These are phyloP conservation scores for Rhadina sibilatrix DNA, from an alignment of 2,113 vertebrate species.

Conservation along the genomic window DNA sequence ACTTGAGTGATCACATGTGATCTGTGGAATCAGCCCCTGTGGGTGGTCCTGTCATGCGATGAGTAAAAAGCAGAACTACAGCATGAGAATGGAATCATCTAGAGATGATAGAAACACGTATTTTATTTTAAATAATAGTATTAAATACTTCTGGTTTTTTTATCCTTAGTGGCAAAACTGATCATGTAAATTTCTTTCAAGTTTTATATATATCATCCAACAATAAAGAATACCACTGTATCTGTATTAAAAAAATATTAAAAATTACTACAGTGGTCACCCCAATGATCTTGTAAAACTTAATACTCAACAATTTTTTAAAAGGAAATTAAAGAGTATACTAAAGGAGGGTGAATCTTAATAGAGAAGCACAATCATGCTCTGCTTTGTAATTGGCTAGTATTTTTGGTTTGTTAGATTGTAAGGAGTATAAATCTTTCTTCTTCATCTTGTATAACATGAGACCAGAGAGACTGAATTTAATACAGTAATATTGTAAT, in stretches of 20 bases:
- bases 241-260: not conserved
- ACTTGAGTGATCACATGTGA: not conserved
- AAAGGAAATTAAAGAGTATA: not conserved
- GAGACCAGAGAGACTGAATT: not conserved
- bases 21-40: not conserved
- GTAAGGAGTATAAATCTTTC: not conserved
- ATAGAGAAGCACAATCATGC: not conserved
- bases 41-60: not conserved
- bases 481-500: not conserved
- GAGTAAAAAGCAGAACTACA: not conserved
- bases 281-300: not conserved
- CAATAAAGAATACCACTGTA: not conserved
- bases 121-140: conserved; percentile 15
- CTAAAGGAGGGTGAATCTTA: not conserved
- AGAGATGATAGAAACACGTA: not conserved
- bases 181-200: not conserved
- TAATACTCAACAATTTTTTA: not conserved
- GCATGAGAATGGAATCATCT: not conserved
- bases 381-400: not conserved
- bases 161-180: not conserved
- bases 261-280: not conserved
- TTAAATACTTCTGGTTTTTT: not conserved
- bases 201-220: not conserved
- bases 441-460: not conserved
- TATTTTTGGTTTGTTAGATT: not conserved